phyloP scores from a whole-genome alignment of 2,113 vertebrate genomes.

The Sebastes fasciatus region DNA sequence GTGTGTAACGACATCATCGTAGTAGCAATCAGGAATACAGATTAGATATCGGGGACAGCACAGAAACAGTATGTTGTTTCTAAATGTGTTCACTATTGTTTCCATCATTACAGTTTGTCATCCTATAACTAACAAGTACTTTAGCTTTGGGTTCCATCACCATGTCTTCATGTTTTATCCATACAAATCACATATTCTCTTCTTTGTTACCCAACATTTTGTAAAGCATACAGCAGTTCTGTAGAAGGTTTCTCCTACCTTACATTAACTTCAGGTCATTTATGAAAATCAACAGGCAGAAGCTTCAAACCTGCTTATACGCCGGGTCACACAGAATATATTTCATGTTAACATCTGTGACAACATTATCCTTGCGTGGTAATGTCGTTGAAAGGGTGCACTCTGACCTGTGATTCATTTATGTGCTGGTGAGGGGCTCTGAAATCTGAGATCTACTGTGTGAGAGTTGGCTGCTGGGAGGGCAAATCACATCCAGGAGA shows the following conservation, averaged over 20 bases:
- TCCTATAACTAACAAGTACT: not conserved
- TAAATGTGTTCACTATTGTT: not conserved
- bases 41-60: not conserved
- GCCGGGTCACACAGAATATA: not conserved
- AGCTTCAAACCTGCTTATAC: not conserved
- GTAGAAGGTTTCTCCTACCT: not conserved
- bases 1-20: not conserved
- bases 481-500: not conserved
- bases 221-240: not conserved
- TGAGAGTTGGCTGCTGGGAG: not conserved
- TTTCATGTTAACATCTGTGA: not conserved
- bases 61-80: not conserved
- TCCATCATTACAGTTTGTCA: not conserved
- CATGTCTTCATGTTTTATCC: not conserved
- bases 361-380: not conserved
- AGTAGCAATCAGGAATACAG: not conserved
- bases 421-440: not conserved
- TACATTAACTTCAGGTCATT: not conserved
- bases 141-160: not conserved
- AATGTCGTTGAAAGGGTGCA: not conserved
- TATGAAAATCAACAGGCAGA: not conserved
- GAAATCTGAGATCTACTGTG: not conserved
- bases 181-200: not conserved
- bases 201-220: not conserved
- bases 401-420: conserved; percentile 9